phyloP scores from a whole-genome alignment of 2,113 vertebrate genomes.

The Bufo gargarizans region DNA sequence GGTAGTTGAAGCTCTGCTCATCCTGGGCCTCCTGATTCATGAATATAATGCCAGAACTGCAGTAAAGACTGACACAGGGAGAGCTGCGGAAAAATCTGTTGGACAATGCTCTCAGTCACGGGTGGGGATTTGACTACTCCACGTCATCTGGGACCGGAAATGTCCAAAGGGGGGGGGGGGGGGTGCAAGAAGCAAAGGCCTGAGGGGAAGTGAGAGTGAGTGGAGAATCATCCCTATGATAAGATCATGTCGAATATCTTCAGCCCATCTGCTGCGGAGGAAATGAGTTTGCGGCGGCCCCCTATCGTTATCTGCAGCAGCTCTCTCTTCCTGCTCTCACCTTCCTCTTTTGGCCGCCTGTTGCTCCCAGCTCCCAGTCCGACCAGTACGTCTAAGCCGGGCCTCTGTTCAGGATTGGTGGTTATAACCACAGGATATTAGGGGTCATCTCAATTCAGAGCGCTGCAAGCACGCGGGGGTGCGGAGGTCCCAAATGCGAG shows the following conservation, averaged over 20 bases:
- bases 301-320: slow-evolving; percentile 39
- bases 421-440: slow-evolving; percentile 29
- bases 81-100: no score
- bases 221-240: slow-evolving; percentile 5
- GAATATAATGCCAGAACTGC: no score
- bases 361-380: background rate
- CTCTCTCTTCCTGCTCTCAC: slow-evolving; percentile 29
- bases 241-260: slow-evolving; percentile 30
- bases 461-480: background rate
- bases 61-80: no score
- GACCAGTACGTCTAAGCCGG: background rate
- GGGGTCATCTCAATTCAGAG: slow-evolving; percentile 15
- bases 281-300: slow-evolving; percentile 19
- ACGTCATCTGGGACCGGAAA: slow-evolving; percentile 6
- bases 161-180: background rate
- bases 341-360: slow-evolving; percentile 38
- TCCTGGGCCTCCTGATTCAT: no score
- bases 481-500: background rate
- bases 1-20: no score
- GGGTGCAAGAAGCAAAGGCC: background rate
- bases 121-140: background rate
- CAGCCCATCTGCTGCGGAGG: slow-evolving; percentile 48
- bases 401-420: background rate
- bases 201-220: slow-evolving; percentile 20
- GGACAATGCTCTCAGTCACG: no score